These are phyloP conservation scores for Microctonus hyperodae DNA, from an alignment of 2,888 invertebrate genomes.

Conservation along the genomic window DNA sequence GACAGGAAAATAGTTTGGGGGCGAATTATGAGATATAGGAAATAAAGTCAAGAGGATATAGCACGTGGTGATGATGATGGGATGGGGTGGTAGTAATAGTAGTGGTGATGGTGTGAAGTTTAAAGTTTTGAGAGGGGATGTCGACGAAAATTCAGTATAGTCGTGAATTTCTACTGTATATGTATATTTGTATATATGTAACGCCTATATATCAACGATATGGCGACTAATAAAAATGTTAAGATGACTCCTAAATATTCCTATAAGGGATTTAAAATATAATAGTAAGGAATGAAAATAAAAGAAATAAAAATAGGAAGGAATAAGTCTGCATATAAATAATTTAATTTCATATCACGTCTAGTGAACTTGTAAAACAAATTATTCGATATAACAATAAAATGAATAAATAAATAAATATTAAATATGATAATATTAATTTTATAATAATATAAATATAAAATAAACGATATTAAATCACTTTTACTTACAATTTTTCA, in stretches of 20 bases:
- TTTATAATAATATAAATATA: too few species aligned
- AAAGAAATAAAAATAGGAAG: not conserved
- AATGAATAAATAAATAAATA: too few species aligned
- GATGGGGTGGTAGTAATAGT: too few species aligned
- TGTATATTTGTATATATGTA: not conserved
- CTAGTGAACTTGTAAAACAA: not conserved
- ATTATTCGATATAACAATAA: slow-evolving; percentile 9
- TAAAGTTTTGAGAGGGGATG: slow-evolving; percentile 10
- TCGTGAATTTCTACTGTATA: slow-evolving; percentile 7
- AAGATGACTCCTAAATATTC: not conserved
- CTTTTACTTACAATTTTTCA: too few species aligned
- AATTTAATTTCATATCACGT: not conserved
- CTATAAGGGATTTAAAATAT: slow-evolving; percentile 6
- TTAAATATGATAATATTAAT: too few species aligned
- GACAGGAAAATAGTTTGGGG: not conserved
- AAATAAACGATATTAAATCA: too few species aligned
- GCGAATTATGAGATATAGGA: slow-evolving; percentile 1
- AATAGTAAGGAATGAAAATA: not conserved
- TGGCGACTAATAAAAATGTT: slow-evolving; percentile 17
- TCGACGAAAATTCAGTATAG: slow-evolving; percentile 12
- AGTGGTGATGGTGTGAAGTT: slow-evolving; percentile 16
- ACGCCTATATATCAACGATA: not conserved
- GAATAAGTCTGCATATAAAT: not conserved
- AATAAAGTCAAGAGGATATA: slow-evolving; percentile 24
- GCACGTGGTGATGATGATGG: not conserved